Percentiles rank a stretch among this genome's conserved stretches.
Conservation (phyloP, 2,888 invertebrate species). For the Coelinius sp. region DNA sequence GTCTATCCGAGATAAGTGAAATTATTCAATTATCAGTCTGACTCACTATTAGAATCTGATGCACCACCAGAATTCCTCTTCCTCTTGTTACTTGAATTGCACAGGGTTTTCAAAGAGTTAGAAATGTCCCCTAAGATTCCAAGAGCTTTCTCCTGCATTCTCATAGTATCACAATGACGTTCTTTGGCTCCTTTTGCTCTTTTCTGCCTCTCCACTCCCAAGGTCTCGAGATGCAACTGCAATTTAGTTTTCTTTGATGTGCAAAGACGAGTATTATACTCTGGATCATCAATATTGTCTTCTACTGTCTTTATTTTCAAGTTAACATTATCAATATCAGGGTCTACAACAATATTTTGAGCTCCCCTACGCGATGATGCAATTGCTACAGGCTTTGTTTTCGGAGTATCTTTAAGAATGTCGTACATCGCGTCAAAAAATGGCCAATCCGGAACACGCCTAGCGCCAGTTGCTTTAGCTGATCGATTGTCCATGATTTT, state of each 20-base stretch:
- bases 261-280: no score
- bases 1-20: no score
- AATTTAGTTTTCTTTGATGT: neutral
- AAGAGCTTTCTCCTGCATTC: conserved; percentile 16
- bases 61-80: no score
- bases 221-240: neutral
- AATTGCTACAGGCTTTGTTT: neutral
- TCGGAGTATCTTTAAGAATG: neutral
- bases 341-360: no score
- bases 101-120: no score
- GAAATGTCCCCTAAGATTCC: no score
- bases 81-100: no score
- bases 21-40: no score
- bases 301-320: no score
- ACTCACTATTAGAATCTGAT: no score
- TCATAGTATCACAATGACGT: neutral
- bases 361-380: neutral
- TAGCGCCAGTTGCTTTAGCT: neutral
- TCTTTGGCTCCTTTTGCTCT: neutral
- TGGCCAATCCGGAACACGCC: neutral
- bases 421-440: neutral
- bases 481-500: neutral
- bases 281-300: neutral
- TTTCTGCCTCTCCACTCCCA: neutral
- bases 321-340: no score